phyloP scores from a whole-genome alignment of 2,797 vertebrate genomes.

The Sarcoramphus papa region DNA sequence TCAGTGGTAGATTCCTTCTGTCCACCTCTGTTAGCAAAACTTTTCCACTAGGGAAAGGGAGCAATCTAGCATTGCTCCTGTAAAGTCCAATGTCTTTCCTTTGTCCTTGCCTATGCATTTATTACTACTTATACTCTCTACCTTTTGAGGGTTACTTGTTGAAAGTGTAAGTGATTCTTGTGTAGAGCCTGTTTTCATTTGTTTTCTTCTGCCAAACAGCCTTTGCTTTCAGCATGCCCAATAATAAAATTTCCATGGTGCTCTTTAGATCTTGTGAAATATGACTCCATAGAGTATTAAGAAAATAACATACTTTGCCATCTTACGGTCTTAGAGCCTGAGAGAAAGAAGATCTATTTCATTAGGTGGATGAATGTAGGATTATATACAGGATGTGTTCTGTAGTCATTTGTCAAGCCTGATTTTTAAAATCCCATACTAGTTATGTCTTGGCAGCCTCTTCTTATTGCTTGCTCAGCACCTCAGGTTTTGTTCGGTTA shows the following conservation, averaged over 20 bases:
- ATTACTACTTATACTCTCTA: not conserved
- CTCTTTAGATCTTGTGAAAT: slow-evolving; percentile 27
- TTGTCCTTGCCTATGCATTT: not conserved
- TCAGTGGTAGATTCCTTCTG: not conserved
- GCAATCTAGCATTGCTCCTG: not conserved
- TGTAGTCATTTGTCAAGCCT: not conserved
- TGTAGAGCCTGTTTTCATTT: not conserved
- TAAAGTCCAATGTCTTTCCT: not conserved
- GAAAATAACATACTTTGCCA: not conserved
- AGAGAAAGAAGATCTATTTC: slow-evolving; percentile 1
- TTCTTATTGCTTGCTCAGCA: not conserved
- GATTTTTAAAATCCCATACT: not conserved
- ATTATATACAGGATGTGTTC: not conserved
- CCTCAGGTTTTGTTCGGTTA: not conserved
- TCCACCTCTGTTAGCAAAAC: not conserved
- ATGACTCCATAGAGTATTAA: not conserved
- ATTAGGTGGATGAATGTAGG: not conserved
- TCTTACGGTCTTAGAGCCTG: not conserved
- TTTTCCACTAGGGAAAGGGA: too few relatives aligned
- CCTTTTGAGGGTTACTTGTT: not conserved
- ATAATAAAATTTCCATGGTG: slow-evolving; percentile 20
- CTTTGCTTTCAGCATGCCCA: not conserved
- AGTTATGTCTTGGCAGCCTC: not conserved
- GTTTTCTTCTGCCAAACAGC: not conserved
- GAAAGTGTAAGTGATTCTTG: not conserved